Evolutionary conservation across 2,797 vertebrate species (phyloP), one percentile per base, ranked within the genome.

Genomic region (Myotis planiceps): DNA sequence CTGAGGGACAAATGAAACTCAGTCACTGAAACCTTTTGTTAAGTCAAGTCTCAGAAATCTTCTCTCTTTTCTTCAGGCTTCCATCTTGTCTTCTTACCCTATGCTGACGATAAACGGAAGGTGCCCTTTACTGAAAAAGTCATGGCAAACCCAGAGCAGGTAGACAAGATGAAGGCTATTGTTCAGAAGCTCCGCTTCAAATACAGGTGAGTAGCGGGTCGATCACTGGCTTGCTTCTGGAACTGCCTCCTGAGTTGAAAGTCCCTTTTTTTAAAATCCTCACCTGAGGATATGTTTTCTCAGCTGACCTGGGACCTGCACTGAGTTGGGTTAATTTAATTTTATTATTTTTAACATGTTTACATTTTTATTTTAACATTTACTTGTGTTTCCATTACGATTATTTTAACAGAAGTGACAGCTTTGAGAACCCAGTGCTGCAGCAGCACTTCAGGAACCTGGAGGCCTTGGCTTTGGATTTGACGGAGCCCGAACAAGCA

Each of bases 401-500:
- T 34, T 84, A 21, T 92, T 92, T 97, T 96, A 55, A 92, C 97
- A 99, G 99, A 99, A 98, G 98, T 91, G 99, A 99, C 79, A 98
- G 99, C 39, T 99, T 99, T 98, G 99, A 99, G 98, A 99, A 99
- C 97, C 99, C 99, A 0, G 99, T 99, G 88, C 98, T 99, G 83
- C 99, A 99, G 98, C 99, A 99, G 97, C 99, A 99, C 93, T 99
- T 98, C 98, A 99, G 99, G 97, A 99, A 99, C 98, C 98, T 99
- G 98, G 99, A 99, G 98, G 99, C 99, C 60, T 98, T 99, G 97
- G 99, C 99, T 0, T 98, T 99, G 98, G 99, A 99, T 93, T 97
- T 99, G 99, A 3, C 97, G 96, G 99, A 99, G 93, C 99, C 99
- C 19, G 99, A 99, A 87, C 97, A 99, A 74, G 98, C 97, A 21